A percentile compares a stretch with the other conserved stretches of the same genome.
phyloP scores from a whole-genome alignment of 1,140 invertebrate species.

The Arion vulgaris region DNA sequence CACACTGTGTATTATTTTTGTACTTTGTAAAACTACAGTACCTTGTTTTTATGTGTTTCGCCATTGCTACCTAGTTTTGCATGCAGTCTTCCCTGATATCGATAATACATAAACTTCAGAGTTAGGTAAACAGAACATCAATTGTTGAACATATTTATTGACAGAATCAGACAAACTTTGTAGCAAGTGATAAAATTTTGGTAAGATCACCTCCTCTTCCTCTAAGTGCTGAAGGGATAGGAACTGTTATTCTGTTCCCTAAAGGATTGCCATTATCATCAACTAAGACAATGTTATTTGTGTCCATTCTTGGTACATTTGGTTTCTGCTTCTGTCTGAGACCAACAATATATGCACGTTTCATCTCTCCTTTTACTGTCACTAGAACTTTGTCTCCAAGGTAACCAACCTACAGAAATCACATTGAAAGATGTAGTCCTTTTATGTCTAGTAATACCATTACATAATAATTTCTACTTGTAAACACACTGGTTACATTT shows the following conservation, averaged over 20 bases:
- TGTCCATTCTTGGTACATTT: conserved; percentile 93
- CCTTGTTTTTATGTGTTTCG: too few species aligned
- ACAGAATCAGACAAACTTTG: conserved; percentile 86
- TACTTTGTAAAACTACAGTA: too few species aligned
- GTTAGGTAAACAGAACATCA: too few species aligned
- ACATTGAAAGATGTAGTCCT: not conserved
- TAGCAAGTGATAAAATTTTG: conserved; percentile 93
- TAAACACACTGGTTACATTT: too few species aligned
- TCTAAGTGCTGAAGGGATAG: conserved; percentile 92
- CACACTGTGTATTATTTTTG: too few species aligned
- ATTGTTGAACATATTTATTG: too few species aligned
- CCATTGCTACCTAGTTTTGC: too few species aligned
- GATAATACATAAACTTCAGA: too few species aligned
- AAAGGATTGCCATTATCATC: conserved; percentile 94
- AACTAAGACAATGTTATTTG: conserved; percentile 96
- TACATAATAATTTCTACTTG: too few species aligned
- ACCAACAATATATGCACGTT: conserved; percentile 95
- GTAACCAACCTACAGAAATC: conserved; percentile 74
- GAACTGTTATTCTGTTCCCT: conserved; percentile 94
- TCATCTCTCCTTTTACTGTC: conserved; percentile 97
- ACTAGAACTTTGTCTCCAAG: conserved; percentile 85
- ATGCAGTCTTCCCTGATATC: too few species aligned
- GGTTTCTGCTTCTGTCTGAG: conserved; percentile 85
- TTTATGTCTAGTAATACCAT: too few species aligned
- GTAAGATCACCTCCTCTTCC: conserved; percentile 90